A percentile compares a stretch with the other conserved stretches of the same genome.
Conservation (phyloP, 2,113 vertebrate species). For the Hiodon alosoides region DNA sequence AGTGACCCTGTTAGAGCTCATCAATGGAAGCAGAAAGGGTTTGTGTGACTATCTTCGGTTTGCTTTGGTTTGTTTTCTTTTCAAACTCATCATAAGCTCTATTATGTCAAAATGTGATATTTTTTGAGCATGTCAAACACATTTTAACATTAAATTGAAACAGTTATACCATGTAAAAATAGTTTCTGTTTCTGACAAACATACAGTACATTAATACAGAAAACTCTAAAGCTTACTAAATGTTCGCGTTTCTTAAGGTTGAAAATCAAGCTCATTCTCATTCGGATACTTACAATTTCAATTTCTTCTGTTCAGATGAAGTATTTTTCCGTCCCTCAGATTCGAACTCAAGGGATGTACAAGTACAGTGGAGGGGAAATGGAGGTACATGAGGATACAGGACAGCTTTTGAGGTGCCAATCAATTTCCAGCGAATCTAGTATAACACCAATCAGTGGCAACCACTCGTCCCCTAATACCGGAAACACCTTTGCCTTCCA, state of each 20-base stretch:
- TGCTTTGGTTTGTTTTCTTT: too few species aligned
- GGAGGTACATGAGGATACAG: background rate
- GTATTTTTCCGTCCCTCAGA: background rate
- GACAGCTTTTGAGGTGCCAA: background rate
- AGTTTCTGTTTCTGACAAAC: too few species aligned
- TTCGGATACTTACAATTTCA: background rate
- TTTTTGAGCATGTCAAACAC: too few species aligned
- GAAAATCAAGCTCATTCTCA: background rate
- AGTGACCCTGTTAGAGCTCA: background rate
- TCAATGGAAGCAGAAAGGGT: background rate
- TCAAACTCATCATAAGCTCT: too few species aligned
- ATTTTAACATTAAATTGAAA: too few species aligned
- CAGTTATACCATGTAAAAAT: too few species aligned
- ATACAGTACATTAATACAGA: too few species aligned
- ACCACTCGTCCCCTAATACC: conserved; percentile 19
- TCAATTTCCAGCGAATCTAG: background rate
- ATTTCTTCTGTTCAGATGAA: background rate
- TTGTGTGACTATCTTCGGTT: too few species aligned
- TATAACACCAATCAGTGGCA: background rate
- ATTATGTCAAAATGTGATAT: too few species aligned
- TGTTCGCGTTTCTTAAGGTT: background rate
- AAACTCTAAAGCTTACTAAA: background rate
- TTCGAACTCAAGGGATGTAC: background rate
- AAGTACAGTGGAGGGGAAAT: background rate
- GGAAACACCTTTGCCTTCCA: conserved; percentile 9